phyloP scores from a whole-genome alignment of 1,140 invertebrate species.

The Zaprionus vittiger region DNA sequence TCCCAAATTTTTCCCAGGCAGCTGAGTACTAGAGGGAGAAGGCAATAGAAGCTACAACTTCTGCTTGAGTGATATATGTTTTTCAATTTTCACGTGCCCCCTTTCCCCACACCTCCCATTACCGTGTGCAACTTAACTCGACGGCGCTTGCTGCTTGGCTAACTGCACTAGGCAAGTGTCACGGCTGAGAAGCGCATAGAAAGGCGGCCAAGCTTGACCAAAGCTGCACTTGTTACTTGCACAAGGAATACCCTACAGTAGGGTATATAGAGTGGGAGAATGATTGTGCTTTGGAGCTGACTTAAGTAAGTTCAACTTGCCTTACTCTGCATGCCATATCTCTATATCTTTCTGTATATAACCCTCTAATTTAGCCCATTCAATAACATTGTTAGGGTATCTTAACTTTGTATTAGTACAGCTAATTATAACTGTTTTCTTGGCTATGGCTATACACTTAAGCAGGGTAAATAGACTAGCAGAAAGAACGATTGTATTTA shows the following conservation, averaged over 20 bases:
- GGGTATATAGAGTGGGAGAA: background rate
- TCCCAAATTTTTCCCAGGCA: slow-evolving; percentile 70
- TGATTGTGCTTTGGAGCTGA: background rate
- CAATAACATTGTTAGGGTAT: background rate
- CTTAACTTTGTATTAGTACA: too few species aligned
- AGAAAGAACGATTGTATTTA: background rate
- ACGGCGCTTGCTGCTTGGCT: slow-evolving; percentile 20
- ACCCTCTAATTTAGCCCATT: background rate
- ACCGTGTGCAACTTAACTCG: background rate
- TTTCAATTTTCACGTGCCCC: slow-evolving; percentile 67
- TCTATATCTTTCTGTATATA: background rate
- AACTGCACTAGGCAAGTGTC: slow-evolving; percentile 39
- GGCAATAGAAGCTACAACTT: slow-evolving; percentile 59
- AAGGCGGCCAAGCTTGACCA: slow-evolving; percentile 52
- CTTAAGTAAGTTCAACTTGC: background rate
- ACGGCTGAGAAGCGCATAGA: slow-evolving; percentile 48
- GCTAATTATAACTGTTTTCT: too few species aligned
- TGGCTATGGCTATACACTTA: background rate
- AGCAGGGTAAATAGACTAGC: background rate
- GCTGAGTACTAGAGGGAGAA: slow-evolving; percentile 1
- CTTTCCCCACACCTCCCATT: too few species aligned
- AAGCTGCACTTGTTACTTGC: slow-evolving; percentile 58
- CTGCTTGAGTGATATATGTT: slow-evolving; percentile 81
- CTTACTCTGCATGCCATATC: background rate
- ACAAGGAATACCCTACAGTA: too few species aligned